Evolutionary conservation across 2,888 invertebrate genomes (phyloP), one percentile per base, ranked within the genome.

Genomic region (Rhyacophila evoluta): DNA sequence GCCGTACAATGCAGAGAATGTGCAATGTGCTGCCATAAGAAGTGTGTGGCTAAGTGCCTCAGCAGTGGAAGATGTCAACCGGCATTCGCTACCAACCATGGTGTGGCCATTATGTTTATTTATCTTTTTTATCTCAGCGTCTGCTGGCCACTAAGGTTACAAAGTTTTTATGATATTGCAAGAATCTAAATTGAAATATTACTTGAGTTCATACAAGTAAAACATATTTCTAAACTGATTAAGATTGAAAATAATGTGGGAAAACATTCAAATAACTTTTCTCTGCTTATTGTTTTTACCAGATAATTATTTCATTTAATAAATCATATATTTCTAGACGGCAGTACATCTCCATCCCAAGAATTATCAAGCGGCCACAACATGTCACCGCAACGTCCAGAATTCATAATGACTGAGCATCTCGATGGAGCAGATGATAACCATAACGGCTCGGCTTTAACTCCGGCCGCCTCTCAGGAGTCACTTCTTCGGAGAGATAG

Each of bases 11-110:
- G 98, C 87, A 92, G 93, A 74, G 93, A 94, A 82, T 98, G 98
- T 85, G 92, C 93, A 0, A 93, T 98, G 89, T 95, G 96, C 83
- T 98, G 98, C 85, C 98, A 98, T 88, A 98, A 98, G 87, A 98
- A 98, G 86, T 98, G 98, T 87, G 94, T 97, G 82, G 92, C 92
- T 8, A 96, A 96, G 84, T 98, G 97, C 86, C 95, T 89, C 83
- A 88, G 87, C 84, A 87, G 88, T 19, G 88, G 89, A 28, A 88
- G 88, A 0, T 90, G 90, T 82, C 85, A 88, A 79, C 87, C 89
- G 11, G 80, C 82, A 67, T 69, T 76, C 12, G 67, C 71, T 36
- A 75, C 41, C 72, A 73, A 38, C 69, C 81, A 81, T 81, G 79
- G 81, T 83, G 80, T 78, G 71, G 73, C 81, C 80, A 69, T 77